These are phyloP conservation scores for Ictalurus punctatus DNA, from an alignment of 2,113 vertebrate species.

Conservation along the genomic window DNA sequence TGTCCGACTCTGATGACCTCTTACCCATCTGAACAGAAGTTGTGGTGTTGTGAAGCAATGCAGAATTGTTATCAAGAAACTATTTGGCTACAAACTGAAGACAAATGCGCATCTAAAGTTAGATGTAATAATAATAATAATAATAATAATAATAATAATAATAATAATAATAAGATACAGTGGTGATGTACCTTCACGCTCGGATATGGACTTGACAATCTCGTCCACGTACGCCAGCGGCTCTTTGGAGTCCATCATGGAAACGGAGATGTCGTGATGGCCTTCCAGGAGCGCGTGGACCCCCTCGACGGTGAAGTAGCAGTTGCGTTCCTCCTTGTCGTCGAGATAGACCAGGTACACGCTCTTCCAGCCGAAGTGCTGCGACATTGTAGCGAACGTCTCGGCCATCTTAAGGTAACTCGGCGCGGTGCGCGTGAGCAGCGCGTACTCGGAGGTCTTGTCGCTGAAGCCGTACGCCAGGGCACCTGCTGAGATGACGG, in stretches of 20 bases:
- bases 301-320: slow-evolving; percentile 91
- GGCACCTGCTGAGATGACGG: slow-evolving; percentile 91
- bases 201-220: slow-evolving; percentile 75
- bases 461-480: slow-evolving; percentile 84
- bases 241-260: slow-evolving; percentile 70
- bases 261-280: slow-evolving; percentile 65
- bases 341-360: slow-evolving; percentile 88
- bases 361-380: slow-evolving; percentile 83
- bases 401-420: slow-evolving; percentile 94
- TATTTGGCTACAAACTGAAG: neutral
- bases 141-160: neutral
- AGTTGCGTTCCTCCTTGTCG: slow-evolving; percentile 87
- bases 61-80: slow-evolving; percentile 3
- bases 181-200: slow-evolving; percentile 72
- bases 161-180: neutral
- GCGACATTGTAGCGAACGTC: slow-evolving; percentile 88
- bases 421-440: slow-evolving; percentile 89
- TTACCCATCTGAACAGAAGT: slow-evolving; percentile 22
- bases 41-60: slow-evolving; percentile 4
- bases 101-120: neutral
- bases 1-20: slow-evolving; percentile 34
- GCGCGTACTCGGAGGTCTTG: slow-evolving; percentile 83
- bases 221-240: slow-evolving; percentile 78
- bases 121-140: neutral
- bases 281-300: slow-evolving; percentile 80